Percentiles rank a stretch among this genome's conserved stretches.
phyloP scores from a whole-genome alignment of 92 coral and sea anemone genomes.

The Hydrozoanthus gracilis region DNA sequence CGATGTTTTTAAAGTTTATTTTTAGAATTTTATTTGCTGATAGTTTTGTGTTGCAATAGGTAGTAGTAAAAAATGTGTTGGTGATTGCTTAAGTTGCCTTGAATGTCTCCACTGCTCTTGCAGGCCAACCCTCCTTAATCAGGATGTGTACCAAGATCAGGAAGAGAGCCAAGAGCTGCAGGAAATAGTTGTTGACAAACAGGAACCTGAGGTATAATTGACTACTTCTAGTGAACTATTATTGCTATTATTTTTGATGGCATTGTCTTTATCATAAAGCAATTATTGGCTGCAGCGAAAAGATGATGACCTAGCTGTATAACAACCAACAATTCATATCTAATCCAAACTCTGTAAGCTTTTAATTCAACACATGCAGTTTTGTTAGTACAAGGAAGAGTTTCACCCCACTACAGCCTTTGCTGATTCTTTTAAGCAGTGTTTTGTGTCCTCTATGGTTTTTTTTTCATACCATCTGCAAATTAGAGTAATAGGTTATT shows the following conservation, averaged over 20 bases:
- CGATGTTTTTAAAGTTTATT: neutral
- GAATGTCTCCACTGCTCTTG: neutral
- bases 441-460: too few species aligned
- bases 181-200: constrained; percentile 91
- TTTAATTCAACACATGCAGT: too few species aligned
- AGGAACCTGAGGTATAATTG: constrained; percentile 68
- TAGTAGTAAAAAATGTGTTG: neutral
- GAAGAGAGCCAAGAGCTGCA: constrained; percentile 83
- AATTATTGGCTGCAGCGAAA: neutral
- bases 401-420: too few species aligned
- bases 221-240: neutral
- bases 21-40: neutral
- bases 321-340: too few species aligned
- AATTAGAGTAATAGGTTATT: too few species aligned
- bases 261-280: neutral
- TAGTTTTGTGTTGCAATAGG: neutral
- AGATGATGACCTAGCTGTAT: too few species aligned
- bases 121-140: constrained; percentile 34
- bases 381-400: too few species aligned
- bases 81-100: neutral
- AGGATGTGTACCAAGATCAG: constrained; percentile 40
- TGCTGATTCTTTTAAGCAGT: too few species aligned
- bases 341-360: too few species aligned
- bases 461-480: too few species aligned
- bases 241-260: neutral